Evolutionary conservation across 2,113 vertebrate genomes (phyloP).

Genomic region (Orientallactaga bullata): DNA sequence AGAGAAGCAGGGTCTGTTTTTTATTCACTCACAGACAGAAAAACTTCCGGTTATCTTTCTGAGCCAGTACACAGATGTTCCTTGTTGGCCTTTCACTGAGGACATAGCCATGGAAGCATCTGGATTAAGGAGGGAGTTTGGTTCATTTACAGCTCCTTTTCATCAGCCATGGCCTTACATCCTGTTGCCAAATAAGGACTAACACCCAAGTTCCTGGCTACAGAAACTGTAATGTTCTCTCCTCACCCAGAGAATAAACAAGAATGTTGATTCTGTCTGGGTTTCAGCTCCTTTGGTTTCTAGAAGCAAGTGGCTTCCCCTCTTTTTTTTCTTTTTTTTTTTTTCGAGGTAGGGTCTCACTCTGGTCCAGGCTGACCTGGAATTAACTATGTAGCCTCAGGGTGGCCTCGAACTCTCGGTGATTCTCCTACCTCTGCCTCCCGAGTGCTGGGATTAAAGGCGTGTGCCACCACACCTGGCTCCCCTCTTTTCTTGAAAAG

Average conservation of each 20-base stretch:
- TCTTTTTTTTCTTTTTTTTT: too few relatives aligned
- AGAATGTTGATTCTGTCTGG: not conserved
- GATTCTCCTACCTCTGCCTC: too few relatives aligned
- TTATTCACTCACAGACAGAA: not conserved
- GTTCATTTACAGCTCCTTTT: not conserved
- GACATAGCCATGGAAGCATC: not conserved
- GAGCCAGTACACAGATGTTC: not conserved
- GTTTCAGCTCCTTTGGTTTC: not conserved
- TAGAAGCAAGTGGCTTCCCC: not conserved
- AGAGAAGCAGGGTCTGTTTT: not conserved
- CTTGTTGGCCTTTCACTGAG: not conserved
- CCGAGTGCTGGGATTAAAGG: too few relatives aligned
- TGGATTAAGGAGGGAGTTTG: not conserved
- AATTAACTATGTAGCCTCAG: too few relatives aligned
- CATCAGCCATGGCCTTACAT: not conserved
- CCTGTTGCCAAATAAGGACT: not conserved
- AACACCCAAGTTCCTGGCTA: not conserved
- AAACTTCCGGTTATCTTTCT: not conserved
- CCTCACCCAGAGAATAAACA: not conserved
- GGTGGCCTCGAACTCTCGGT: too few relatives aligned
- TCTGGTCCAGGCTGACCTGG: too few relatives aligned
- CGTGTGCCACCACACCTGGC: too few relatives aligned
- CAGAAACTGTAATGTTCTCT: not conserved
- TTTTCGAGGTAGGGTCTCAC: too few relatives aligned
- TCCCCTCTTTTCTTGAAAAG: conserved; percentile 4